Base-by-base conservation (phyloP, 2,888 invertebrate genomes). In the Parapristionchus giblindavisi region DNA sequence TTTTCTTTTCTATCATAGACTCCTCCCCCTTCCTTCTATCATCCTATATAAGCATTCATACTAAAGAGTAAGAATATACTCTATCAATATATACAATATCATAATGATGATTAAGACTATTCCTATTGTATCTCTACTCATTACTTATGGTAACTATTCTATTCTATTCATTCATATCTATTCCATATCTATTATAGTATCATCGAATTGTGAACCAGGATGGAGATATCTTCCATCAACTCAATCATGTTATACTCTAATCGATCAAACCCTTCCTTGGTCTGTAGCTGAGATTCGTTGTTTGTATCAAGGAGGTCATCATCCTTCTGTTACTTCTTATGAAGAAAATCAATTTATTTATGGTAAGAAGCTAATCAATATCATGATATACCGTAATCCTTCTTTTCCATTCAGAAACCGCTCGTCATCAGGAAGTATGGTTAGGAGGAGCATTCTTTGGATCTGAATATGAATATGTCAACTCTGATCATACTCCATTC, bases 331-430 rank as follows among this genome's bases (percentile, higher is more conserved):
- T 63, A 80, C 80, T 61, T 80, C 79, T 75, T 68, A 78, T 21
- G 81, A 81, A 76, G 85, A 86, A 75, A 86, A 86, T 76, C 81
- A 83, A 76, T 86, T 86, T 76, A 83, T 86, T 34, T 78, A 83
- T 63, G 83, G 84, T 84, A 36, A 80, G 80, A n/a, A n/a, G n/a
- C n/a, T n/a, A n/a, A n/a, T n/a, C n/a, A n/a, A n/a, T n/a, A n/a
- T n/a, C n/a, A n/a, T n/a, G n/a, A n/a, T n/a, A n/a, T n/a, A n/a
- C n/a, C n/a, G 56, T 6, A n/a, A 56, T 56, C 56, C 56, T 6
- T 24, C 48, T 8, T 8, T 43, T 14, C 48, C 48, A 43, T 82
- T 68, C 78, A 81, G 86, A 85, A 76, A 77, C 84, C 73, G 82
- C 84, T 54, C 77, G 78, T 36, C 81, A 83, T 76, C 80, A 78